Conservation (phyloP, 2,797 vertebrate species). For the Poeciliopsis infans region DNA sequence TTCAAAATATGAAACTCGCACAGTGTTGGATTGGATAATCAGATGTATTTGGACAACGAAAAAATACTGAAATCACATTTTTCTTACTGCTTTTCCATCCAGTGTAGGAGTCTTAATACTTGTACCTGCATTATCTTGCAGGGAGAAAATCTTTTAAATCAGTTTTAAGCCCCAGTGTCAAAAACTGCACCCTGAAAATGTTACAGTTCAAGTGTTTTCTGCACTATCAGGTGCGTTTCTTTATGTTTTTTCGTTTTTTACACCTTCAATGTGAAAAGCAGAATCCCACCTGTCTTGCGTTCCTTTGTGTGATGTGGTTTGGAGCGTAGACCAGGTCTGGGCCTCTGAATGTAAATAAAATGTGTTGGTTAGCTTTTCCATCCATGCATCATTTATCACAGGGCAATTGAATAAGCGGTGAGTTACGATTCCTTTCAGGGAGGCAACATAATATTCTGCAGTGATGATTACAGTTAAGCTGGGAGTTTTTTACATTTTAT, state of each 20-base stretch:
- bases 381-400: slow-evolving; percentile 44
- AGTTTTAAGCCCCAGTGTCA: background rate
- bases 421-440: slow-evolving; percentile 27
- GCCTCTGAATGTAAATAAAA: slow-evolving; percentile 38
- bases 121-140: background rate
- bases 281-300: background rate
- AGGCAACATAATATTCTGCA: slow-evolving; percentile 28
- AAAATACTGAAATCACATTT: background rate
- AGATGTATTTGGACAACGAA: background rate
- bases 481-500: slow-evolving; percentile 20
- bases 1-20: background rate
- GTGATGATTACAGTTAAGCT: slow-evolving; percentile 38
- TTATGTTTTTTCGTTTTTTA: background rate
- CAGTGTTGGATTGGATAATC: background rate
- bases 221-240: background rate
- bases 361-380: slow-evolving; percentile 19
- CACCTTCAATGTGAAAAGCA: background rate
- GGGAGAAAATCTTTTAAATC: background rate
- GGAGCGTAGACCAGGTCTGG: slow-evolving; percentile 11
- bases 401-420: slow-evolving; percentile 31
- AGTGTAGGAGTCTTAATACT: background rate
- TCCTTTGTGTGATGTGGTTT: background rate
- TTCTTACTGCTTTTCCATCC: background rate
- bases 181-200: background rate
- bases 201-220: background rate